These are phyloP conservation scores for Prosapia bicincta DNA, from an alignment of 2,888 invertebrate species.

Conservation along the genomic window DNA sequence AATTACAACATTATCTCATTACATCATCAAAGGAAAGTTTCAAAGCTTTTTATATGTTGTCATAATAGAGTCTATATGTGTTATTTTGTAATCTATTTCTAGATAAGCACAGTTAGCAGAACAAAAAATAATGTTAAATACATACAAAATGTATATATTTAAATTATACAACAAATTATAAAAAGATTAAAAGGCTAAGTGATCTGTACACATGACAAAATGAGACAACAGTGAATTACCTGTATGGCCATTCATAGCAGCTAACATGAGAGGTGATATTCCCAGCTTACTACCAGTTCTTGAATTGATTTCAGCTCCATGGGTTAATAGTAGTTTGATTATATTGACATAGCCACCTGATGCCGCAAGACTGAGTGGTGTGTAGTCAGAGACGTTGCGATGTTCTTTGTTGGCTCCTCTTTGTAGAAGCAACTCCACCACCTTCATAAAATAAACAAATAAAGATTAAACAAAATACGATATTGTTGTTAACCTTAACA, in stretches of 20 bases:
- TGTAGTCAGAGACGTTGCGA: constrained; percentile 98
- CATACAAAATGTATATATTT: neutral
- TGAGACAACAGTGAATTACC: constrained; percentile 44
- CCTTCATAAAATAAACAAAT: too few relatives aligned
- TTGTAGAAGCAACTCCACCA: constrained; percentile 85
- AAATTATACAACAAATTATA: neutral
- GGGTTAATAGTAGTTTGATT: constrained; percentile 86
- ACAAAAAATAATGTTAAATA: neutral
- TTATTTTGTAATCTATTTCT: too few relatives aligned
- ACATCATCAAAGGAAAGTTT: too few relatives aligned
- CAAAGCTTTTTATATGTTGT: too few relatives aligned
- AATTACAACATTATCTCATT: too few relatives aligned
- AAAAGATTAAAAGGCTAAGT: neutral
- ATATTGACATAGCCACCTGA: constrained; percentile 99
- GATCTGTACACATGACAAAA: neutral
- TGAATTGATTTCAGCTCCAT: constrained; percentile 98
- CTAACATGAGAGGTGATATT: constrained; percentile 97
- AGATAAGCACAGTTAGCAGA: too few relatives aligned
- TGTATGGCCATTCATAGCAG: constrained; percentile 98
- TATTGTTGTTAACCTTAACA: too few relatives aligned
- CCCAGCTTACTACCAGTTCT: constrained; percentile 95
- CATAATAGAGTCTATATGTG: too few relatives aligned
- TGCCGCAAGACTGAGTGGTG: constrained; percentile 96
- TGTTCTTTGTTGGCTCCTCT: constrained; percentile 96
- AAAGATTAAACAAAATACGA: too few relatives aligned